Evolutionary conservation across 1,140 invertebrate genomes (phyloP).

Genomic region (Drosophila varians): DNA sequence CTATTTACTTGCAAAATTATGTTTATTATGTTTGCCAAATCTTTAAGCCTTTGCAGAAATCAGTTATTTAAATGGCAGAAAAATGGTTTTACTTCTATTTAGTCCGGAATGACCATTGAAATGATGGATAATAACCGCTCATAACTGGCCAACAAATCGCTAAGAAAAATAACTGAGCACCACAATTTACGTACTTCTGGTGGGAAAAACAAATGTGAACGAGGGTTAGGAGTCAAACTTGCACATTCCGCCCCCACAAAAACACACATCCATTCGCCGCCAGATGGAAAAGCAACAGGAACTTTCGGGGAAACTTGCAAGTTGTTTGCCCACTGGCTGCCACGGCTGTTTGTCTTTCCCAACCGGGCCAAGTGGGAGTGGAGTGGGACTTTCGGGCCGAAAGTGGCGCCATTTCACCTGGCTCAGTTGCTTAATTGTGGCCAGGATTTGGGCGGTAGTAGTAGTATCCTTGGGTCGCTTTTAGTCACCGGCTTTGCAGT

Average conservation of each 20-base stretch:
- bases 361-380: slow-evolving; percentile 8
- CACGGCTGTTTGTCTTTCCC: slow-evolving; percentile 38
- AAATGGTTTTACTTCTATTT: slow-evolving; percentile 17
- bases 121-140: slow-evolving; percentile 27
- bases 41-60: neutral
- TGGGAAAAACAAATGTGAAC: slow-evolving; percentile 30
- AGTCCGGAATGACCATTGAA: slow-evolving; percentile 5
- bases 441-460: slow-evolving; percentile 43
- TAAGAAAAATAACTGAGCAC: slow-evolving; percentile 23
- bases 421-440: slow-evolving; percentile 57
- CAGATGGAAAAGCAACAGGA: slow-evolving; percentile 46
- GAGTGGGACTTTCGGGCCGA: slow-evolving; percentile 1
- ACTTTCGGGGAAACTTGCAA: slow-evolving; percentile 47
- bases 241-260: neutral
- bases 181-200: slow-evolving; percentile 26
- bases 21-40: too few species aligned
- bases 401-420: slow-evolving; percentile 31
- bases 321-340: slow-evolving; percentile 53
- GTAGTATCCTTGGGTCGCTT: slow-evolving; percentile 23
- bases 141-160: slow-evolving; percentile 36
- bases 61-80: slow-evolving; percentile 2
- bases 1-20: neutral
- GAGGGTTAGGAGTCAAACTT: slow-evolving; percentile 43
- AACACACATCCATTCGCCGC: neutral
- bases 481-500: slow-evolving; percentile 40